These are phyloP conservation scores for Vidua chalybeata DNA, from an alignment of 2,113 vertebrate species.

Conservation along the genomic window DNA sequence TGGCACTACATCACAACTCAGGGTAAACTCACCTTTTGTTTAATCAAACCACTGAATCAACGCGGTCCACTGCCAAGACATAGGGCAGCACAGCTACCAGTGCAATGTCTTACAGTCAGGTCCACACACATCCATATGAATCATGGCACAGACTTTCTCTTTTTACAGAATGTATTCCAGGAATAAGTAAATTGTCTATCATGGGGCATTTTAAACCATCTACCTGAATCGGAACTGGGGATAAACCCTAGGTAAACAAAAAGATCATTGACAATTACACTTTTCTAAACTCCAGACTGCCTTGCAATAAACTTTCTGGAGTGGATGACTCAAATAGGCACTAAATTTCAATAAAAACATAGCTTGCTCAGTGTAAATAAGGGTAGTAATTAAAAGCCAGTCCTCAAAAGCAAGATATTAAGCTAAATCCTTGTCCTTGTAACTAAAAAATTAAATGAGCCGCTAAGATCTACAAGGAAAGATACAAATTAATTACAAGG, in stretches of 20 bases:
- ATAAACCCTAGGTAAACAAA: neutral
- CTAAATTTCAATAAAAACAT: neutral
- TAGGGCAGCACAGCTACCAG: neutral
- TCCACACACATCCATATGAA: neutral
- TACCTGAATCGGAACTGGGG: neutral
- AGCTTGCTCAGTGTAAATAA: neutral
- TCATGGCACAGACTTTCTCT: neutral
- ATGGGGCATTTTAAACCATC: neutral
- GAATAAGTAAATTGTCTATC: neutral
- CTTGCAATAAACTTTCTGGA: neutral
- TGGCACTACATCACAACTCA: neutral
- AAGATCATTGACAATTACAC: neutral
- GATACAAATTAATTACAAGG: neutral
- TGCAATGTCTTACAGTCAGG: neutral
- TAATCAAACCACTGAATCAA: neutral
- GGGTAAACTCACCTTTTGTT: neutral
- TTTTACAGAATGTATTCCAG: neutral
- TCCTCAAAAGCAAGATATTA: neutral
- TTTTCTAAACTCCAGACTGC: neutral
- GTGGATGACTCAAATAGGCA: neutral
- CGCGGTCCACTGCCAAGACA: neutral
- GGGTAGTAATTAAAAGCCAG: neutral
- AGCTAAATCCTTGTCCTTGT: neutral
- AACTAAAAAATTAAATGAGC: neutral
- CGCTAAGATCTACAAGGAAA: neutral